Conservation (phyloP, 2,888 invertebrate species). For the Oscheius sp. region DNA sequence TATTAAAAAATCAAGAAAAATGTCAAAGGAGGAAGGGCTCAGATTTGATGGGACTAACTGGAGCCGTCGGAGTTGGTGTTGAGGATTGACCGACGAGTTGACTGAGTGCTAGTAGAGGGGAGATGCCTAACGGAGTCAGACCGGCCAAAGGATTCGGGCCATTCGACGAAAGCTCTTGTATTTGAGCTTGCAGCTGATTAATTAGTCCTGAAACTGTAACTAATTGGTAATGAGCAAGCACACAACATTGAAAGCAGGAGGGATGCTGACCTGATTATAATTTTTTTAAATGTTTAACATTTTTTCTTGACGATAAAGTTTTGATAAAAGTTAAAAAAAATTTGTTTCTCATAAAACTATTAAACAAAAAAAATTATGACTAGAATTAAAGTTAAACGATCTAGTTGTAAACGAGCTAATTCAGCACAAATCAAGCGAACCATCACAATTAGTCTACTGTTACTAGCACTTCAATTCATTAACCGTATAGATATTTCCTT, state of each 20-base stretch:
- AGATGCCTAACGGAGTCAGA: slow-evolving; percentile 28
- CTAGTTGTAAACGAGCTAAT: neutral
- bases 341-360: neutral
- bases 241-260: too few relatives aligned
- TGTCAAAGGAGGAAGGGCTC: slow-evolving; percentile 13
- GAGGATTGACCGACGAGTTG: slow-evolving; percentile 28
- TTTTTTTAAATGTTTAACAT: too few relatives aligned
- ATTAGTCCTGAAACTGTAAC: slow-evolving; percentile 35
- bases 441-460: neutral
- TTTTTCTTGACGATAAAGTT: too few relatives aligned
- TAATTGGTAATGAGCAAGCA: neutral
- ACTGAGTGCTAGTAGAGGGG: slow-evolving; percentile 35
- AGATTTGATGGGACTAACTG: slow-evolving; percentile 45
- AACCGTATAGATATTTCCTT: slow-evolving; percentile 3
- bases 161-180: slow-evolving; percentile 28
- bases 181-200: slow-evolving; percentile 24
- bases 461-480: too few relatives aligned
- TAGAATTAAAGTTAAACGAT: neutral
- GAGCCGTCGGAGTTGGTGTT: slow-evolving; percentile 33
- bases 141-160: slow-evolving; percentile 33
- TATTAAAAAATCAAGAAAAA: neutral
- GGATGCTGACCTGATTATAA: too few relatives aligned
- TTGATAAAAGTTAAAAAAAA: too few relatives aligned
- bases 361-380: neutral
- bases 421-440: neutral